Evolutionary conservation across 2,113 vertebrate genomes (phyloP), one percentile per base, ranked within the genome.

Genomic region (Brachyhypopomus occidentalis): DNA sequence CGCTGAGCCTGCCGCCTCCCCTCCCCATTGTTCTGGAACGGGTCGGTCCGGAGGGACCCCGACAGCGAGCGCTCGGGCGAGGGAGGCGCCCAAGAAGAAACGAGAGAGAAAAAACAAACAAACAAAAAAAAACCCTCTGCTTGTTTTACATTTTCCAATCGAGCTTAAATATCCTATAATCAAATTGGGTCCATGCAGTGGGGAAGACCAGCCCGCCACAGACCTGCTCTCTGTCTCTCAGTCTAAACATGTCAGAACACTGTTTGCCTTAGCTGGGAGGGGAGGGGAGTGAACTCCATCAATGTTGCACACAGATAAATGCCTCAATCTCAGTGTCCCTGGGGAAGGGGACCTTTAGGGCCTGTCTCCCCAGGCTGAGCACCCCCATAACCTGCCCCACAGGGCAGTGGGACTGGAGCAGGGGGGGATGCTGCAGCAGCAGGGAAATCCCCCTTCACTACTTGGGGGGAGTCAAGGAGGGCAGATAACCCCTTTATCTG

Each of bases 131-230:
- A 45, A 52, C 7, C 9, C 5, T 4, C 25, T 66, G 82, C 83
- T 74, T 79, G 74, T 88, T 92, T 89, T 90, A 88, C 84, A 88
- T 88, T 93, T 92, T 90, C 89, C 89, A 87, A 14, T 91, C 90
- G 86, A 91, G 91, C 93, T 93, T 92, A 93, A 92, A 90, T 91
- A 91, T 90, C 90, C 84, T 77, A 82, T 89, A 87, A 91, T 91
- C 91, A 92, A 92, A 92, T 89, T 82, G 86, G 36, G 86, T 85
- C 86, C 88, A 90, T 90, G 90, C 83, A 84, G 75, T 84, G 77
- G 62, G 72, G 83, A 82, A 87, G 91, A 89, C 82, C 72, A 78
- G 89, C 80, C 88, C 92, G 92, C 89, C 77, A 83, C 84, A 87
- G 91, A 82, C 89, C 92, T 94, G 92, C 86, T 86, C 92, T 89